Evolutionary conservation across 2,888 invertebrate genomes (phyloP), one percentile per base, ranked within the genome.

Genomic region (Aphrophora alni): DNA sequence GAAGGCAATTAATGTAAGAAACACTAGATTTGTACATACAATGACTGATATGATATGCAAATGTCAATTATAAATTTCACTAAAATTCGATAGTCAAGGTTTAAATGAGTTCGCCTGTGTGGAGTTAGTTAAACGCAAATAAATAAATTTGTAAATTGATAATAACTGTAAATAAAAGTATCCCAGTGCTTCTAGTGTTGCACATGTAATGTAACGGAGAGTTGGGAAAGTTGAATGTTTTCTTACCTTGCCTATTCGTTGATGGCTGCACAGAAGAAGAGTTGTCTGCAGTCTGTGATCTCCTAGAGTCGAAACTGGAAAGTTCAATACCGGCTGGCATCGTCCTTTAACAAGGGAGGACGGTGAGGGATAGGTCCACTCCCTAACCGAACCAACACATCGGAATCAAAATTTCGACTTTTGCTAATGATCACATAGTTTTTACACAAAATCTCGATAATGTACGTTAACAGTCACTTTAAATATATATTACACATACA

Each of bases 321-420:
- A 78, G 78, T 78, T 78, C 78, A 72, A 78, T 33, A 73, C 73
- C 73, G 33, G 78, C 44, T 51, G 78, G 59, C 78, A 78, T 78
- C 78, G 73, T 73, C 59, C 59, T 59, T 59, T 27, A 68, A 73
- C 73, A 73, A 21, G 59, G 78, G 78, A 27, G 51, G 78, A 68
- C 73, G 78, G 78, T 3, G 21, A 21, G 59, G 21, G 59, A 21
- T 10, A 21, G 14, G 59, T 59, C 59, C 59, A 21, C 59, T 59
- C 59, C 59, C 21, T 59, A n/a, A n/a, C n/a, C n/a, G n/a, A n/a
- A n/a, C n/a, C n/a, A 59, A 21, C 59, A 59, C 59, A 59, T 59
- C 59, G 59, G 59, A 59, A 59, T 59, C n/a, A 59, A 59, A 59
- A 59, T 59, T 5, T 59, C 59, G 21, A 59, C 21, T 44, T 59